These are phyloP conservation scores for Cheilosia vulpina DNA, from an alignment of 2,888 invertebrate species.

Conservation along the genomic window DNA sequence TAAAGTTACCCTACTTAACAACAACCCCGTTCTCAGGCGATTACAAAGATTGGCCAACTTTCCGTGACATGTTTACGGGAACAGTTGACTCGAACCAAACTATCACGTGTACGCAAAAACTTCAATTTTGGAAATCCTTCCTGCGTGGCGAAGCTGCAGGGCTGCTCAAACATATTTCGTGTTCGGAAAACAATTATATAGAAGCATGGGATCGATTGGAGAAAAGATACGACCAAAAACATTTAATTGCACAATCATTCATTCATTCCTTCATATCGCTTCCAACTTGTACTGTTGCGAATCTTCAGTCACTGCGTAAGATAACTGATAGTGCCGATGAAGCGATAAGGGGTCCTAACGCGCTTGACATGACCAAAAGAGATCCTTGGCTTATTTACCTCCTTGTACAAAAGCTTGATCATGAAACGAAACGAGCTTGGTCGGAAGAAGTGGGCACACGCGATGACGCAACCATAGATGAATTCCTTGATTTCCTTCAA, in stretches of 20 bases:
- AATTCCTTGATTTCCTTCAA: conserved; percentile 42
- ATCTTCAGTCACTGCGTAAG: too few species aligned
- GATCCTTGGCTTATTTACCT: conserved; percentile 44
- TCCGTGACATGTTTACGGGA: not conserved
- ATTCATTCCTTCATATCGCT: too few species aligned
- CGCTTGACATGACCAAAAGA: too few species aligned
- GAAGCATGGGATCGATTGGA: conserved; percentile 26
- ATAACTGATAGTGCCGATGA: too few species aligned
- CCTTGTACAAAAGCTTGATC: conserved; percentile 35
- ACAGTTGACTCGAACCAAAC: not conserved
- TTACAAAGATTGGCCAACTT: conserved; percentile 17
- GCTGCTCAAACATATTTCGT: not conserved
- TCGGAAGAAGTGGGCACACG: conserved; percentile 1
- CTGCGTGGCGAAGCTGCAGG: not conserved
- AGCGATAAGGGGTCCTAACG: too few species aligned
- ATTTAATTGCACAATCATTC: not conserved
- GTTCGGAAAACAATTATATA: conserved; percentile 14
- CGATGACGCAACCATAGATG: conserved; percentile 12
- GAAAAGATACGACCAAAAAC: conserved; percentile 3
- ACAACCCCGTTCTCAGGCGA: conserved; percentile 8
- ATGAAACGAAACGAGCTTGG: conserved; percentile 29
- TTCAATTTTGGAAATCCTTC: conserved; percentile 2
- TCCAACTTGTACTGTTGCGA: too few species aligned
- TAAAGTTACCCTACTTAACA: not conserved
- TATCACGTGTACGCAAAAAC: not conserved